Percentiles rank a stretch among this genome's conserved stretches.
phyloP scores from a whole-genome alignment of 1,140 invertebrate species.

The Aphis gossypii region DNA sequence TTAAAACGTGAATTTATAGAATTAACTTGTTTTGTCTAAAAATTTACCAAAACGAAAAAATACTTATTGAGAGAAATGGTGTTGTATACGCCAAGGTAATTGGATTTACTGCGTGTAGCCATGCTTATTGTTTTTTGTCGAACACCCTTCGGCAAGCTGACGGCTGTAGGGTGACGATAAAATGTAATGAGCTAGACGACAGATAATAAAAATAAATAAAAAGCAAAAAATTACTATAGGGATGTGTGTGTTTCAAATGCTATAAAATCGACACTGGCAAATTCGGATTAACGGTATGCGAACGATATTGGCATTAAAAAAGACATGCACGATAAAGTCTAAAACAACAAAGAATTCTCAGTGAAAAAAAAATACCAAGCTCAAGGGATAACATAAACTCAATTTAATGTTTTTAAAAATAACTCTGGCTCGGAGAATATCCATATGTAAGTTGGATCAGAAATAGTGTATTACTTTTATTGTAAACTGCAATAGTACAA shows the following conservation, averaged over 20 bases:
- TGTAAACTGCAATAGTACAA: background rate
- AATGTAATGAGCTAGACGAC: slow-evolving; percentile 42
- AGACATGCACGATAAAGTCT: background rate
- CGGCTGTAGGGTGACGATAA: slow-evolving; percentile 12
- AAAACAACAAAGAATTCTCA: background rate
- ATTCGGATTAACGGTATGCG: slow-evolving; percentile 15
- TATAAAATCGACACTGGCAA: background rate
- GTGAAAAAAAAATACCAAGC: background rate
- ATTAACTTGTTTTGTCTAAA: background rate
- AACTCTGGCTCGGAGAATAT: background rate
- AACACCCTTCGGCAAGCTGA: background rate
- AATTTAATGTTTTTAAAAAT: slow-evolving; percentile 19
- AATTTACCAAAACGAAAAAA: slow-evolving; percentile 9
- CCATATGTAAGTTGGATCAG: background rate
- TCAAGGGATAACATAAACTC: background rate
- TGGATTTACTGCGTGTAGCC: slow-evolving; percentile 14
- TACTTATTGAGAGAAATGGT: slow-evolving; percentile 24
- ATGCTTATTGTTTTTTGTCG: slow-evolving; percentile 7
- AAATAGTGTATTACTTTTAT: background rate
- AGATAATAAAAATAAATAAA: slow-evolving; percentile 33
- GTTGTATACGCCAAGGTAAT: background rate
- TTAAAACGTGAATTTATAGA: background rate
- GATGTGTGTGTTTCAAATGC: background rate
- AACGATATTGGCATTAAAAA: slow-evolving; percentile 27
- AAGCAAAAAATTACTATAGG: background rate